Percentiles rank a stretch among this genome's conserved stretches.
phyloP scores from a whole-genome alignment of 30 jellyfish, hydroid and myxozoan species.

The Nemopilema nomurai region DNA sequence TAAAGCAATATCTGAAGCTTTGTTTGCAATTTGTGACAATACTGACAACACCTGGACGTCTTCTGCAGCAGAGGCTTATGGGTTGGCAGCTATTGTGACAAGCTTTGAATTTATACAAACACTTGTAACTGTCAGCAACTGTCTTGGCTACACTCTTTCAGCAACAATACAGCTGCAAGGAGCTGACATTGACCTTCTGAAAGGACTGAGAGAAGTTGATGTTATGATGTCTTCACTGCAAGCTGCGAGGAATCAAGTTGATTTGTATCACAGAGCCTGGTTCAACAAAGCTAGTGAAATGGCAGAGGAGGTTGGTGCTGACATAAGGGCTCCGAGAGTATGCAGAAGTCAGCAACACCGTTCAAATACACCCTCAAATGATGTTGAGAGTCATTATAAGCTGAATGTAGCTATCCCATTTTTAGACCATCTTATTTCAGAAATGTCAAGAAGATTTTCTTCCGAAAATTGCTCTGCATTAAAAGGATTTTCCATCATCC shows the following conservation, averaged over 20 bases:
- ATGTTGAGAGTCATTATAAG: not conserved
- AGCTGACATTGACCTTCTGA: conserved; percentile 18
- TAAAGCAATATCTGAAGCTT: conserved; percentile 28
- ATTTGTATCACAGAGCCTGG: not conserved
- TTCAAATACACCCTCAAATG: conserved; percentile 3
- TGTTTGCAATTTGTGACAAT: conserved; percentile 34
- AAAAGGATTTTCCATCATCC: conserved; percentile 7
- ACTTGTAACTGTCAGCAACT: not conserved
- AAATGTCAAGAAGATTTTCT: not conserved
- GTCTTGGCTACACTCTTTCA: conserved; percentile 23
- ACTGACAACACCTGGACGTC: not conserved
- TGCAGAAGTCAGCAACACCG: not conserved
- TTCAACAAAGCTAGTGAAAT: not conserved
- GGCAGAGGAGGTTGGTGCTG: conserved; percentile 26
- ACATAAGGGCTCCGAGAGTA: not conserved
- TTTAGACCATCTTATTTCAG: conserved; percentile 11
- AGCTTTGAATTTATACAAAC: conserved; percentile 11
- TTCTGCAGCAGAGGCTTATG: conserved; percentile 1
- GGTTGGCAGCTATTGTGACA: not conserved
- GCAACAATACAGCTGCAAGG: conserved; percentile 47
- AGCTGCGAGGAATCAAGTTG: conserved; percentile 10
- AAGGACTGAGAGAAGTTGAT: conserved; percentile 24
- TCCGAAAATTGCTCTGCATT: conserved; percentile 5
- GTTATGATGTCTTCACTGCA: not conserved
- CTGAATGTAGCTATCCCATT: conserved; percentile 10